phyloP scores from a whole-genome alignment of 2,888 invertebrate species.

The Eremobia ochroleuca region DNA sequence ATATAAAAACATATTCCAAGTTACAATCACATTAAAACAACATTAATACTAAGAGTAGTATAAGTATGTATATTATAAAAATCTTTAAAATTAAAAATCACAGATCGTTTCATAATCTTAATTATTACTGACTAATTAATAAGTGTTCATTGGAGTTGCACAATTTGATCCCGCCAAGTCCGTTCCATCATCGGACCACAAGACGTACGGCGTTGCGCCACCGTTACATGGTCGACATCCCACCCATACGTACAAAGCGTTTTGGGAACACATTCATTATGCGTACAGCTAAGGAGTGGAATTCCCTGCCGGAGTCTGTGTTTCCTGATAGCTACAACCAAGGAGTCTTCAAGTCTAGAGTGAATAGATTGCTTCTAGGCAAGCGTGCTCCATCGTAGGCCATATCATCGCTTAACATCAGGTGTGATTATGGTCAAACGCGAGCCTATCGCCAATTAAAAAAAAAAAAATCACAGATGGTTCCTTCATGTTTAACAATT shows the following conservation, averaged over 20 bases:
- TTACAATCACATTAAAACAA: constrained; percentile 21
- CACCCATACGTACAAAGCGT: constrained; percentile 8
- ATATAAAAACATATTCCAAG: constrained; percentile 22
- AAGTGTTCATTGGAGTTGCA: constrained; percentile 5
- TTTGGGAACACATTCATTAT: constrained; percentile 4
- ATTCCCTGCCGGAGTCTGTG: background rate
- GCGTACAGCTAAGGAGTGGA: background rate
- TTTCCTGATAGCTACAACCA: too few species aligned
- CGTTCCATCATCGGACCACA: constrained; percentile 10
- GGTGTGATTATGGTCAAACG: constrained; percentile 4
- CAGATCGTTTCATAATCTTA: constrained; percentile 14
- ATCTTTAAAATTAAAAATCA: constrained; percentile 19
- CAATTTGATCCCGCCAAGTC: constrained; percentile 1
- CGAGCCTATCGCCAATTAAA: background rate
- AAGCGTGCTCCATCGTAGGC: background rate
- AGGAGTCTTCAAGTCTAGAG: background rate
- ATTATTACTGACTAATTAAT: constrained; percentile 27
- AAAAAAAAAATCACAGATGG: constrained; percentile 11
- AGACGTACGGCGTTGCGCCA: constrained; percentile 12
- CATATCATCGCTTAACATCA: background rate
- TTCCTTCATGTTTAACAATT: constrained; percentile 15
- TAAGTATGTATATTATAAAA: constrained; percentile 7
- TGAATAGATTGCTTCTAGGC: background rate
- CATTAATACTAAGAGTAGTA: constrained; percentile 17
- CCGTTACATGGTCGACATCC: constrained; percentile 10